Evolutionary conservation across 2,797 vertebrate genomes (phyloP), one percentile per base, ranked within the genome.

Genomic region (Falco peregrinus): DNA sequence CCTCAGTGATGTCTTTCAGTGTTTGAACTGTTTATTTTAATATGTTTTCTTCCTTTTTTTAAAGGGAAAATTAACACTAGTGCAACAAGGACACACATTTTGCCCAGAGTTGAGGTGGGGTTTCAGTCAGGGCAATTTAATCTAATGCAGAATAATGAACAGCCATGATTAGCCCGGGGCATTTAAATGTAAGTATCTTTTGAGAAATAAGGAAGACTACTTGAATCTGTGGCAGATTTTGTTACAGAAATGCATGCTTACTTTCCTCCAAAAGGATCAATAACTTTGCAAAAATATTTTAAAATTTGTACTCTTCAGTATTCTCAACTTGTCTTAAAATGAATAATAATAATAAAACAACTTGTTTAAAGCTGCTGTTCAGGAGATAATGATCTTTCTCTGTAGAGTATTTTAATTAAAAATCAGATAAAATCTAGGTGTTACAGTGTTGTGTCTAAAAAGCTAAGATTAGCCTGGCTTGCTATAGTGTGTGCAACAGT

Each of bases 381-480:
- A 28, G 20, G 18, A 85, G 94, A 95, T 92, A 91, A 41, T 20
- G 17, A 92, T 93, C 84, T 93, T 94, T 89, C 19, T 87, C 31
- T 39, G 19, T 54, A 37, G 37, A 73, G 29, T 65, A 61, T 92
- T 95, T 96, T 96, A 96, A 96, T 85, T 95, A 96, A 96, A 93
- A 90, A 79, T 7, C 25, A 86, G 87, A 92, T 95, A 89, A 96
- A 93, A 96, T 95, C 89, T 96, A 81, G 51, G 25, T 51, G 11
- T 78, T 93, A 50, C 67, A 50, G 19, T 89, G 47, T 65, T 64
- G 35, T 88, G 53, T 69, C 56, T 61, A 48, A 91, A 92, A 92
- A 86, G 18, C 63, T 63, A 63, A 57, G 73, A 88, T 51, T 65
- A 48, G 43, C 76, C 87, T 69, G 79, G 25, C 50, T 90, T 92